Evolutionary conservation across 2,113 vertebrate genomes (phyloP).

Genomic region (Lophius piscatorius): DNA sequence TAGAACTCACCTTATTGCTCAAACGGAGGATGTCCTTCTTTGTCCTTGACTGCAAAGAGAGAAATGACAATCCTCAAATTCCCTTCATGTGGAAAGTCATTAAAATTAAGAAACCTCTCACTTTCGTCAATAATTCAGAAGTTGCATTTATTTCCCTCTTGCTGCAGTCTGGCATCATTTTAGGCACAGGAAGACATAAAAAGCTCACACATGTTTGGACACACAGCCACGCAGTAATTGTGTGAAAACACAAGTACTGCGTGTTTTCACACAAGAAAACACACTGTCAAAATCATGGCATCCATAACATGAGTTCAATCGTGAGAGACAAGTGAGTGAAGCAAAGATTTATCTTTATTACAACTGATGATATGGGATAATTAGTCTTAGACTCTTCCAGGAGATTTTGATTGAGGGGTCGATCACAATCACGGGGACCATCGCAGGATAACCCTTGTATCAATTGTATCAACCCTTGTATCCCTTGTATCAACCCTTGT

Average conservation of each 20-base stretch:
- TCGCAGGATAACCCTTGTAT: too few relatives aligned
- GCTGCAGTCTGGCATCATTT: slow-evolving; percentile 54
- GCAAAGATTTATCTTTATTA: too few relatives aligned
- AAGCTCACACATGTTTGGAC: slow-evolving; percentile 70
- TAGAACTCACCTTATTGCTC: slow-evolving; percentile 24
- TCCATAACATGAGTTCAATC: too few relatives aligned
- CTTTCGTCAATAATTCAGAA: slow-evolving; percentile 69
- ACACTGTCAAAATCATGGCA: slow-evolving; percentile 48
- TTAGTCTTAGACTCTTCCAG: too few relatives aligned
- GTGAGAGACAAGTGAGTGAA: too few relatives aligned
- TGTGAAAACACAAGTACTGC: too few relatives aligned
- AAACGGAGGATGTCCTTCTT: slow-evolving; percentile 32
- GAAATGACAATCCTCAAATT: slow-evolving; percentile 42
- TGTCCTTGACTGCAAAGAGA: slow-evolving; percentile 50
- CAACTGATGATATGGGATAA: too few relatives aligned
- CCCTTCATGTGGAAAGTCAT: slow-evolving; percentile 59
- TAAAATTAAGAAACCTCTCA: slow-evolving; percentile 64
- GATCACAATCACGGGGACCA: too few relatives aligned
- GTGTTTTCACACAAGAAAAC: too few relatives aligned
- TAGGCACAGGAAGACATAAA: slow-evolving; percentile 48
- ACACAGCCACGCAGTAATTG: slow-evolving; percentile 59
- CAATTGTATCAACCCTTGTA: too few relatives aligned
- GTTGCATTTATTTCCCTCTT: slow-evolving; percentile 54
- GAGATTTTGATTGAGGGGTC: too few relatives aligned
- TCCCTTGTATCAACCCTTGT: too few relatives aligned